Base-by-base conservation (phyloP, 2,888 invertebrate genomes). In the Homarus gammarus region DNA sequence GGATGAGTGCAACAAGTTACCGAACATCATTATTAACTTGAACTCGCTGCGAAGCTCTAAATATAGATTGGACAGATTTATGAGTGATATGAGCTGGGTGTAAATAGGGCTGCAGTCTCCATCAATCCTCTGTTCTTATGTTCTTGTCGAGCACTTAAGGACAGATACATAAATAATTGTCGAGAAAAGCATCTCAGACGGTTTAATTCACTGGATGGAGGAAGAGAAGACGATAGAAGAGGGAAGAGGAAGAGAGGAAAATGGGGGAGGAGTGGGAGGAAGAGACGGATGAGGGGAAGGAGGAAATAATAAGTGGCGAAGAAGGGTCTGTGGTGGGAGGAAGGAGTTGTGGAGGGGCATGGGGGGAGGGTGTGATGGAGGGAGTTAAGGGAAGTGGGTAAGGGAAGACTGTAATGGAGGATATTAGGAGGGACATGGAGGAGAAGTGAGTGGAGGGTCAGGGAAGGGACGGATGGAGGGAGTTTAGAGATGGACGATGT, bases 141-240 rank as follows among this genome's bases (percentile, higher is more conserved):
- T n/a, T n/a, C n/a, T n/a, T n/a, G n/a, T n/a, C n/a, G n/a, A n/a
- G n/a, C n/a, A n/a, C n/a, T n/a, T n/a, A n/a, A n/a, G n/a, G n/a
- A n/a, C n/a, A n/a, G n/a, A n/a, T n/a, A n/a, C n/a, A n/a, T n/a
- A n/a, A n/a, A n/a, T n/a, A n/a, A n/a, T n/a, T n/a, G n/a, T n/a
- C n/a, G n/a, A n/a, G n/a, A n/a, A n/a, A n/a, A n/a, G n/a, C n/a
- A n/a, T n/a, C n/a, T n/a, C n/a, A n/a, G n/a, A n/a, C n/a, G n/a
- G n/a, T n/a, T n/a, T 44, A 44, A 44, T 44, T 51, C 51, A n/a
- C n/a, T 51, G 81, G 61, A 36, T 22, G 38, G 56, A 81, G 36
- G 12, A 38, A 33, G 38, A 64, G 81, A 27, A 22, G 27, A 49
- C 44, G 77, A 77, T n/a, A 27, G 40, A 49, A 49, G 77, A 49